phyloP scores from a whole-genome alignment of 2,888 invertebrate species.

The Sesia apiformis region DNA sequence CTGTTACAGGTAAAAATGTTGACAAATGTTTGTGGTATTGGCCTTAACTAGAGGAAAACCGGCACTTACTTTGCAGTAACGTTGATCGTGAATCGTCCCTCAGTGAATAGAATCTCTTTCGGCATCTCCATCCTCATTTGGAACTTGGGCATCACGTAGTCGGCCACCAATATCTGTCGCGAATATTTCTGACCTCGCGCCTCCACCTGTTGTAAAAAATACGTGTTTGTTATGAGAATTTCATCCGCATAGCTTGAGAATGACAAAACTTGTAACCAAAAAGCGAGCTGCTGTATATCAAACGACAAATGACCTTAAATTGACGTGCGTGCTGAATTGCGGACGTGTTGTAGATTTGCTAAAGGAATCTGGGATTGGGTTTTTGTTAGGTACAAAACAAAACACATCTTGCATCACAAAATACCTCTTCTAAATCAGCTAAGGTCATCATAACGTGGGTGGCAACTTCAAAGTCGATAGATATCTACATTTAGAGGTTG shows the following conservation, averaged over 20 bases:
- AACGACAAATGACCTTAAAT: not conserved
- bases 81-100: conserved; percentile 84
- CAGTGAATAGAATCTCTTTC: conserved; percentile 86
- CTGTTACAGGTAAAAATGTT: too few species aligned
- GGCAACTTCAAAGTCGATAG: not conserved
- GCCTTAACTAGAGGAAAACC: not conserved
- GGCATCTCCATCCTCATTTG: conserved; percentile 89
- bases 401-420: too few species aligned
- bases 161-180: conserved; percentile 87
- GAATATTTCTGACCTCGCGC: conserved; percentile 75
- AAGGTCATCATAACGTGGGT: not conserved
- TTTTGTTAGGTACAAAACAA: too few species aligned
- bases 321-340: too few species aligned
- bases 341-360: too few species aligned
- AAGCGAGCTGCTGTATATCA: conserved; percentile 1
- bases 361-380: too few species aligned
- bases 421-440: too few species aligned
- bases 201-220: conserved; percentile 39
- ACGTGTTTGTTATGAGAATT: not conserved
- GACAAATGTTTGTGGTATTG: too few species aligned
- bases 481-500: not conserved
- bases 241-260: not conserved
- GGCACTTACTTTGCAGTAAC: conserved; percentile 85
- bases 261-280: not conserved
- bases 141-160: conserved; percentile 95